Percentiles rank a stretch among this genome's conserved stretches.
Conservation (phyloP, 1,140 invertebrate species). For the Aphelinus certus region DNA sequence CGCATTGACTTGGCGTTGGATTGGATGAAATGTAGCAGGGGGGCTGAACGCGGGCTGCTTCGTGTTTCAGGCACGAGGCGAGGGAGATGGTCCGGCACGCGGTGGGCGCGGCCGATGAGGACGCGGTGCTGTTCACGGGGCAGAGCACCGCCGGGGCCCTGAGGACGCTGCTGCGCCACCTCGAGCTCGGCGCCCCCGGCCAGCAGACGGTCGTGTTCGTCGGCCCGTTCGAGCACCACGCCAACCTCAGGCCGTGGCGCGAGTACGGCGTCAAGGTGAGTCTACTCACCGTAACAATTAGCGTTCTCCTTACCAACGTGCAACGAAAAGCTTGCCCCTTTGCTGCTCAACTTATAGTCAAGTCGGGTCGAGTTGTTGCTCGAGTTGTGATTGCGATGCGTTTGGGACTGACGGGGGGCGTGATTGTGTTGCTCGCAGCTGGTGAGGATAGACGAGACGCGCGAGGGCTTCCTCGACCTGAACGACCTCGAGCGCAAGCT, state of each 20-base stretch:
- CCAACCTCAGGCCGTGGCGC: conserved; percentile 85
- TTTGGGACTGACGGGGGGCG: no score
- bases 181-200: conserved; percentile 67
- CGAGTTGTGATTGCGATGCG: no score
- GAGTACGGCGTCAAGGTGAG: conserved; percentile 81
- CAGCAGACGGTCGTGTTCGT: conserved; percentile 76
- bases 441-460: conserved; percentile 79
- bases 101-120: conserved; percentile 83
- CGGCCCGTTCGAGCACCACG: conserved; percentile 87
- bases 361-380: no score
- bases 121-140: conserved; percentile 84
- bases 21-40: no score
- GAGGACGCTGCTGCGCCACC: conserved; percentile 72
- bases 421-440: conserved; percentile 61
- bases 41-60: no score
- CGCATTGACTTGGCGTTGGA: no score
- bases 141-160: conserved; percentile 78
- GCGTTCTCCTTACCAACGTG: no score
- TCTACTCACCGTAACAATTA: background rate
- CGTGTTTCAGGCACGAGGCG: conserved; percentile 74
- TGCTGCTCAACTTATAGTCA: no score
- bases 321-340: no score
- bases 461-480: conserved; percentile 82
- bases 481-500: conserved; percentile 80
- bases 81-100: conserved; percentile 83